Base-by-base conservation (phyloP, 2,113 vertebrate genomes). In the Poeciliopsis retropinna region DNA sequence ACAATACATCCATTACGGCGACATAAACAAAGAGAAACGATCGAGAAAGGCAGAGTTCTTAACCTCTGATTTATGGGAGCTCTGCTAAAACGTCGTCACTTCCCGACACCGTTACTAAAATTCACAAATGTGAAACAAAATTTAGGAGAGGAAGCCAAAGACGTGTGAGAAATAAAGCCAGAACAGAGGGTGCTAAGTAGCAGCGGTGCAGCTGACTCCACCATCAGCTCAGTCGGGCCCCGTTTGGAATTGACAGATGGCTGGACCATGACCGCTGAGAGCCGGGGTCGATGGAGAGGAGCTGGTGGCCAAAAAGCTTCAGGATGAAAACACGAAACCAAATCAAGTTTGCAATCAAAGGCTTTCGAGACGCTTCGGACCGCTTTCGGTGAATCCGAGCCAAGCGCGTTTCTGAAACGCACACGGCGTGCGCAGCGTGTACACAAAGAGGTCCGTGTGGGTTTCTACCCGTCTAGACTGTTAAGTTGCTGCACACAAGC, bases 181-280 rank as follows among this genome's bases (percentile, higher is more conserved):
- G 63, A 70, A 67, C 19, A 29, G 1, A 66, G 15, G 64, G 78
- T 60, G 62, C 34, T 64, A 51, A 67, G 60, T 51, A 75, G 41
- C 62, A 54, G 61, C 22, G 31, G 39, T 34, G 41, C 37, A 64
- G 72, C 30, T 73, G 44, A 81, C 81, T 47, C 62, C 19, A 39
- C 54, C 8, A 1, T 28, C 64, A 41, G 67, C 60, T 19, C 68
- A 76, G 68, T 5, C 77, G 60, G 72, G 76, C 71, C 62, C 28
- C 14, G 78, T 89, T 76, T 13, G 60, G 39, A 85, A 83, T n/a
- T 80, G 89, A 87, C 80, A 87, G 86, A 87, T 79, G 86, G 84
- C 78, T 84, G 64, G 74, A 85, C 78, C 76, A 67, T 82, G 85
- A 84, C 80, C 64, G 17, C 78, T 73, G 82, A 76, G 85, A 84